phyloP scores from a whole-genome alignment of 1,140 invertebrate species.

The Microplitis mediator region DNA sequence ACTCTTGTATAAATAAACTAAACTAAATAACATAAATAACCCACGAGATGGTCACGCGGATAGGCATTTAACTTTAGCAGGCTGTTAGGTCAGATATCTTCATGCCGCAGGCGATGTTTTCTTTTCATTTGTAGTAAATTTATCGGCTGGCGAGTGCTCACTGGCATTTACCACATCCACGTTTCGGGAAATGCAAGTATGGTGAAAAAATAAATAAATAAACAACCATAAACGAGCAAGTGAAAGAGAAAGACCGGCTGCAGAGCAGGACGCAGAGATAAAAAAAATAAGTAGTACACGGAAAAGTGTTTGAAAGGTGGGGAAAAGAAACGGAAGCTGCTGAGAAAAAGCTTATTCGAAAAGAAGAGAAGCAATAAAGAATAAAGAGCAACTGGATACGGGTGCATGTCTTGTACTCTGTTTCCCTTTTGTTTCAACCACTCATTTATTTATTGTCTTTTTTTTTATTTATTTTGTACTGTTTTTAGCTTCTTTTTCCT shows the following conservation, averaged over 20 bases:
- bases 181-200: background rate
- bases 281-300: background rate
- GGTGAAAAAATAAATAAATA: no score
- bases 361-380: constrained; percentile 1
- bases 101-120: constrained; percentile 38
- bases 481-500: constrained; percentile 31
- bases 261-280: no score
- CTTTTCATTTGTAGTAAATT: constrained; percentile 46
- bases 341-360: no score
- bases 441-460: constrained; percentile 39
- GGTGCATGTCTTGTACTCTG: constrained; percentile 23
- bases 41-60: background rate
- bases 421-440: constrained; percentile 14
- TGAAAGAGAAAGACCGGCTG: no score
- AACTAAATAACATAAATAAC: background rate
- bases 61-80: constrained; percentile 21
- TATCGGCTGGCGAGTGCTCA: constrained; percentile 35
- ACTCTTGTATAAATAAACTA: background rate
- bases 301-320: constrained; percentile 2
- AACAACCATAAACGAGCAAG: no score
- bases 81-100: constrained; percentile 31
- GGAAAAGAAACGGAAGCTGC: constrained; percentile 2
- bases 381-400: constrained; percentile 30
- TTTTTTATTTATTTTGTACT: background rate
- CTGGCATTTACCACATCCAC: background rate